A percentile compares a stretch with the other conserved stretches of the same genome.
These are phyloP conservation scores for Crambe crambe DNA, from an alignment of 37 sponge, comb jelly and placozoan genomes.

Conservation along the genomic window DNA sequence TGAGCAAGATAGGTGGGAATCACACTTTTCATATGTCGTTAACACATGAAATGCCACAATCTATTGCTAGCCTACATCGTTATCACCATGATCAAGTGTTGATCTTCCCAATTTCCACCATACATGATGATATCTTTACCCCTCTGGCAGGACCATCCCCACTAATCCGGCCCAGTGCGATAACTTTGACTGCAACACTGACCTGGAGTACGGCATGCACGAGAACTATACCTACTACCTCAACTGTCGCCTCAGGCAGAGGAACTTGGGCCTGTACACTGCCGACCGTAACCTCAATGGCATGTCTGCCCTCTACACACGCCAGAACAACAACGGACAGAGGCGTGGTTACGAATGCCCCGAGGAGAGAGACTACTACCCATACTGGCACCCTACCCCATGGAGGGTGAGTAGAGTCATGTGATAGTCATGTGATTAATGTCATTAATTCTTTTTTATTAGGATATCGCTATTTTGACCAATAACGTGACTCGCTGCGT, in stretches of 20 bases:
- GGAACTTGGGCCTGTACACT: conserved; percentile 95
- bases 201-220: conserved; percentile 96
- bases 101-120: neutral
- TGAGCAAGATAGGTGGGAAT: too few species aligned
- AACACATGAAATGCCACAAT: too few species aligned
- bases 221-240: conserved; percentile 92
- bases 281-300: conserved; percentile 87
- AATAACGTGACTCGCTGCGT: conserved; percentile 76
- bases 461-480: conserved; percentile 97
- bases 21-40: too few species aligned
- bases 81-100: too few species aligned
- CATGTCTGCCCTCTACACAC: conserved; percentile 78
- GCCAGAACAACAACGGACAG: conserved; percentile 92
- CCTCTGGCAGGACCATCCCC: conserved; percentile 84
- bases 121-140: too few species aligned
- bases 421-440: neutral
- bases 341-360: conserved; percentile 98
- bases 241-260: conserved; percentile 74
- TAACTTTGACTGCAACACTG: conserved; percentile 87
- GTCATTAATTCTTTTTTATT: neutral
- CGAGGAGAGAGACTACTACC: conserved; percentile 99
- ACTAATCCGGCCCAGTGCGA: conserved; percentile 73
- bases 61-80: too few species aligned
- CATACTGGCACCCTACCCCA: conserved; percentile 98
- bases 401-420: conserved; percentile 81